A percentile compares a stretch with the other conserved stretches of the same genome.
Evolutionary conservation across 2,888 invertebrate genomes (phyloP).

Genomic region (Danaus chrysippus): DNA sequence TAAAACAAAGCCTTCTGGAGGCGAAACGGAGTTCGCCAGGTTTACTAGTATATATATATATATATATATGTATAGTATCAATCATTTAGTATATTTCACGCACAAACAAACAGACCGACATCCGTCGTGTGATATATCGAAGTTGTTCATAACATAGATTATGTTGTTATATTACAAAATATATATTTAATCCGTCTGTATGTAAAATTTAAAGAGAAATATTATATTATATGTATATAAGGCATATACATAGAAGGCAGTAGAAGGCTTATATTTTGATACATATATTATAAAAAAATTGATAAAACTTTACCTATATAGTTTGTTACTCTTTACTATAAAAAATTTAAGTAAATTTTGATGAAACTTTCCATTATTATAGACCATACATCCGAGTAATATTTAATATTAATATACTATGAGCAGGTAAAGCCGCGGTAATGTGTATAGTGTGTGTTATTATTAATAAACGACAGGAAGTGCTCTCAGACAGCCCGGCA

Average conservation of each 20-base stretch:
- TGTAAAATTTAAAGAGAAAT: too few relatives aligned
- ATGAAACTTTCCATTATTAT: not conserved
- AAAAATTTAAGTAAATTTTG: not conserved
- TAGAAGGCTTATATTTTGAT: too few relatives aligned
- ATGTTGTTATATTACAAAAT: not conserved
- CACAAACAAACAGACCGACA: slow-evolving; percentile 35
- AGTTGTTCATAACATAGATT: slow-evolving; percentile 28
- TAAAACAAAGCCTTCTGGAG: too few relatives aligned
- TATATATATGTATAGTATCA: slow-evolving; percentile 11
- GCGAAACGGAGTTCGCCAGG: too few relatives aligned
- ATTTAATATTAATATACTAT: not conserved
- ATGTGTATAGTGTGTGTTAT: not conserved
- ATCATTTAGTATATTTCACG: slow-evolving; percentile 29
- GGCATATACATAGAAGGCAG: too few relatives aligned
- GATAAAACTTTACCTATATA: too few relatives aligned
- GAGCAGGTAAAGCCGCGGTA: not conserved
- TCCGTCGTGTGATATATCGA: slow-evolving; percentile 33
- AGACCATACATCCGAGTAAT: not conserved
- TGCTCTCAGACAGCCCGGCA: slow-evolving; percentile 44
- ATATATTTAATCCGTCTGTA: not conserved
- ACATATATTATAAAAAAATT: too few relatives aligned
- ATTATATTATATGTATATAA: too few relatives aligned
- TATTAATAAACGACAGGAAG: slow-evolving; percentile 42
- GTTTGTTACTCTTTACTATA: too few relatives aligned
- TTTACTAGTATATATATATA: too few relatives aligned